Evolutionary conservation across 1,140 invertebrate genomes (phyloP), one percentile per base, ranked within the genome.

Genomic region (Philaenus spumarius): DNA sequence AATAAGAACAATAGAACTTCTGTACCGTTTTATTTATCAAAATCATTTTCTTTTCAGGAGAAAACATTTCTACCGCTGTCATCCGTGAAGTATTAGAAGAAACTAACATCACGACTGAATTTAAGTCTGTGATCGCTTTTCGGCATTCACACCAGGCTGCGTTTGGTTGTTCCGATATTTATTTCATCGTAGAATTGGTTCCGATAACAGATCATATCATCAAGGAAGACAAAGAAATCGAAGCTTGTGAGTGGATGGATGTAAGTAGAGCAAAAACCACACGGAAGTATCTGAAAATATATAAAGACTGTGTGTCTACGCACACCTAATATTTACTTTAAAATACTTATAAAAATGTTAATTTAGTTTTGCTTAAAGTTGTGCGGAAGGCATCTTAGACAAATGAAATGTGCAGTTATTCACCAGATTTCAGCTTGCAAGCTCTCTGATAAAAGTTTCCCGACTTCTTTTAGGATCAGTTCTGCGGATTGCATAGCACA

Each of bases 11-110:
- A n/a, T n/a, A n/a, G n/a, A n/a, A n/a, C n/a, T n/a, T n/a, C n/a
- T n/a, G n/a, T n/a, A n/a, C n/a, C n/a, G n/a, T n/a, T n/a, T n/a
- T n/a, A n/a, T n/a, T n/a, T n/a, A n/a, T n/a, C n/a, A n/a, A n/a
- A n/a, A n/a, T n/a, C n/a, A n/a, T n/a, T n/a, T n/a, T n/a, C 26
- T 30, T 76, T 73, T 50, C 63, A 90, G 88, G 85, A 60, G 92
- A 95, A 80, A 82, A 91, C 69, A 76, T 95, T 37, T 73, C 80
- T 35, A 79, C 82, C 56, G 90, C 93, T 12, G 88, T 85, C 4
- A 78, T 84, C 35, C 78, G 93, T 65, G 93, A 97, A 77, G 89
- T 95, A 1, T 74, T 81, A 17, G 93, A 96, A 77, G 93, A 97
- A 73, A 97, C 93, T 1, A 89, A 90, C 42, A 79, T 97, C 42